phyloP scores from a whole-genome alignment of 2,888 invertebrate species.

The Congeria kusceri region DNA sequence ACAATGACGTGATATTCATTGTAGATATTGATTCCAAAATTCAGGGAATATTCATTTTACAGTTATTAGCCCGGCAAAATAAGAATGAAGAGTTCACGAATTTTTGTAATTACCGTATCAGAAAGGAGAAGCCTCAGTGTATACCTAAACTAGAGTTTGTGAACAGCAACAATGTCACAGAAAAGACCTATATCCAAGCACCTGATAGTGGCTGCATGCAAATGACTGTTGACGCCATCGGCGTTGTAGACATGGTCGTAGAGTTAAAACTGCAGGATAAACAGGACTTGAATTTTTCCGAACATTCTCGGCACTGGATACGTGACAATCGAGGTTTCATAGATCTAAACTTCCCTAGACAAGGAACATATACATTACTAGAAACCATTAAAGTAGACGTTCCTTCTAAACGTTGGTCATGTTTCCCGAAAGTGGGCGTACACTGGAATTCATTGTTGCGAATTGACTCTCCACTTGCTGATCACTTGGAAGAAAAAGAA shows the following conservation, averaged over 20 bases:
- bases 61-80: conserved; percentile 39
- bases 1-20: conserved; percentile 51
- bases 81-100: conserved; percentile 26
- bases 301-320: conserved; percentile 56
- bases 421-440: conserved; percentile 42
- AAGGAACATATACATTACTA: conserved; percentile 44
- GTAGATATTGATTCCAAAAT: conserved; percentile 51
- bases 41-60: conserved; percentile 31
- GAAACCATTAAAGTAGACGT: conserved; percentile 39
- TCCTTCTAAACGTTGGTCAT: conserved; percentile 56
- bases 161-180: background rate
- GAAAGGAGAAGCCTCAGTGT: conserved; percentile 21
- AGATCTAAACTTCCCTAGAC: conserved; percentile 56
- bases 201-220: conserved; percentile 43
- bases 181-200: conserved; percentile 10
- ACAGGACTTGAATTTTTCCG: conserved; percentile 52
- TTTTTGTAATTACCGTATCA: conserved; percentile 52
- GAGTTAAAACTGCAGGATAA: conserved; percentile 44
- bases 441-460: conserved; percentile 52
- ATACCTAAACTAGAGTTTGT: conserved; percentile 25
- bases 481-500: conserved; percentile 50
- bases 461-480: conserved; percentile 42
- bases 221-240: conserved; percentile 25
- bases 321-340: conserved; percentile 38
- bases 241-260: conserved; percentile 29